phyloP scores from a whole-genome alignment of 2,113 vertebrate genomes.

The Leptocoma aspasia region DNA sequence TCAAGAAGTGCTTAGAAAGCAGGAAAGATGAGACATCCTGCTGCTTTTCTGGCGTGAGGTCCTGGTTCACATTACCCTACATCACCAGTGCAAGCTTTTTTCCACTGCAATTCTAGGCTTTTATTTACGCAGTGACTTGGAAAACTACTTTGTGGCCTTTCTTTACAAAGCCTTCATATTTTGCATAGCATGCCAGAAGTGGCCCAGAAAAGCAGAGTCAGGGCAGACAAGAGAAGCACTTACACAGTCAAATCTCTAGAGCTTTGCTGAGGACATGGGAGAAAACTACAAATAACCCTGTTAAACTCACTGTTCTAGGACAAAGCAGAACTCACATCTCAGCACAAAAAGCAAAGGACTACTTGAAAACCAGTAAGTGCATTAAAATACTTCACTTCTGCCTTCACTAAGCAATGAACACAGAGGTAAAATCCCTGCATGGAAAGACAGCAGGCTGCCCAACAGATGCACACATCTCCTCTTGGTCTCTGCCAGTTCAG shows the following conservation, averaged over 20 bases:
- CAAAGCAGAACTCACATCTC: not conserved
- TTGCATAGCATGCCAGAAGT: not conserved
- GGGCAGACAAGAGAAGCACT: not conserved
- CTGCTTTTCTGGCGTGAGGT: not conserved
- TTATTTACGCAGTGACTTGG: constrained; percentile 1
- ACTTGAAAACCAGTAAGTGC: not conserved
- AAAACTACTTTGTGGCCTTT: not conserved
- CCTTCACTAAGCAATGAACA: not conserved
- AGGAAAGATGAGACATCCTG: not conserved
- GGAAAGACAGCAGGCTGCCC: not conserved
- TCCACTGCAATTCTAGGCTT: not conserved
- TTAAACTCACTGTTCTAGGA: not conserved
- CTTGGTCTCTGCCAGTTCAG: not conserved
- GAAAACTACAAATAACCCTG: not conserved
- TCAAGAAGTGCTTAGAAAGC: not conserved
- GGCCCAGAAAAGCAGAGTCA: constrained; percentile 17
- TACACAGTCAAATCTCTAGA: not conserved
- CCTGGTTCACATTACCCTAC: not conserved
- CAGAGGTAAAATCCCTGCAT: not conserved
- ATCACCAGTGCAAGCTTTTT: not conserved
- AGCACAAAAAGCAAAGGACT: not conserved
- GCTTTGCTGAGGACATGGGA: not conserved
- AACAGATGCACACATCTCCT: not conserved
- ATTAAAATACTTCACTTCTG: not conserved
- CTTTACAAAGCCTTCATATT: constrained; percentile 1